Evolutionary conservation across 2,797 vertebrate genomes (phyloP), one percentile per base, ranked within the genome.

Genomic region (Sandelia bainsii): DNA sequence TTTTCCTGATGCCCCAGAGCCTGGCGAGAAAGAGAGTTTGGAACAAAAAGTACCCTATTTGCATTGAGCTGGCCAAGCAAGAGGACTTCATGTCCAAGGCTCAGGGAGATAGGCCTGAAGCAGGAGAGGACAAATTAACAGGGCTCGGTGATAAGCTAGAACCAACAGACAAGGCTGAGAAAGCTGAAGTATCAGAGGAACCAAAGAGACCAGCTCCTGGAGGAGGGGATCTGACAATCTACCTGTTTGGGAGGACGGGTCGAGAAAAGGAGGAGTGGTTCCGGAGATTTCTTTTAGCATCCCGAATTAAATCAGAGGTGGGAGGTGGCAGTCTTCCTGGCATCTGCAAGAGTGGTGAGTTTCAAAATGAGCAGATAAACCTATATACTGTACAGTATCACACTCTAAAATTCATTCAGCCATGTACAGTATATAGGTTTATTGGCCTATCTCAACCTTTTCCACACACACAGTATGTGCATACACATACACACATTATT

Each of bases 41-140:
- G 98, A 99, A 99, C 92, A 99, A 99, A 85, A 99, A 99, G 78
- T 99, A 99, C 71, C 98, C 98, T 0, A 97, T 99, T 89, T 98
- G 97, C 91, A 95, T 99, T 23, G 96, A 99, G 81, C 95, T 99
- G 32, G 96, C 93, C 87, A 96, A 91, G 76, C 98, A 99, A 91
- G 97, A 98, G 39, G 96, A 99, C 91, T 99, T 99, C 82, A 97
- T 99, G 97, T 96, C 98, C 29, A 99, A 98, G 78, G 92, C 94
- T 51, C 96, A 98, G 88, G 63, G 94, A 32, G 90, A 97, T 53
- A 91, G 74, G 72, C 52, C 56, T 0, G 94, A 94, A 37, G 42
- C 51, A 1, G 86, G 29, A 34, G 94, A 94, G 48, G 93, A 95
- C 54, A 93, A 80, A 76, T 5, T 52, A 1, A n/a, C 77, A 0